Base-by-base conservation (phyloP, 2,113 vertebrate species). In the Leptocoma aspasia region DNA sequence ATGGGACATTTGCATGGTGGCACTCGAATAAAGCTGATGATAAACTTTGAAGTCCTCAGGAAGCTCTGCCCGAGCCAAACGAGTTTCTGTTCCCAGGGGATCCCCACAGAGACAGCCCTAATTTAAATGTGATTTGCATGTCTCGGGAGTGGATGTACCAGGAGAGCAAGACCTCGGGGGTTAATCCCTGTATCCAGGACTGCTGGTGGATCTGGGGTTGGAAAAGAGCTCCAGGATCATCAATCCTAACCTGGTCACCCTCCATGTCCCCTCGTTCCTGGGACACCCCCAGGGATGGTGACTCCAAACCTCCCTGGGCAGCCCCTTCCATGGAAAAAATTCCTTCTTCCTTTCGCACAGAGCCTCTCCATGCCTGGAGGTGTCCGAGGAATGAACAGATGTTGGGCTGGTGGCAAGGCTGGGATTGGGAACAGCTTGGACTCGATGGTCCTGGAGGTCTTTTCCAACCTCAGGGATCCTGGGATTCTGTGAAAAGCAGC, bases 31-130 rank as follows among this genome's bases (percentile, higher is more conserved):
- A 88, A 65, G 75, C 80, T 44, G 63, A 63, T 88, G 94, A 96
- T 95, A 95, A 96, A 72, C 94, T 95, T 95, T 90, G 89, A 94
- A 88, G 89, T 93, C 37, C 79, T 76, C 49, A 11, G 70, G 75
- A 71, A n/a, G 44, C n/a, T 53, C 22, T 64, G 75, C 17, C 75
- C 79, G 56, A 95, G 82, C n/a, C 57, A 72, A 92, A 87, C 88
- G 5, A 87, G 91, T 94, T 95, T 72, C 27, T 86, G 44, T 88
- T 96, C 96, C 93, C 89, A 82, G 70, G 66, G 82, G 79, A 88
- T 69, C 56, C 81, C 89, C 44, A 14, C 49, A 21, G 82, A 94
- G 92, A 47, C 60, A 17, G 21, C 76, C 33, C 22, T 88, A 7
- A 92, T 82, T 90, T 76, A 35, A 33, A 16, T 16, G 2, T 20